phyloP scores from a whole-genome alignment of 2,888 invertebrate species.

The Lycocerus yunnanus region DNA sequence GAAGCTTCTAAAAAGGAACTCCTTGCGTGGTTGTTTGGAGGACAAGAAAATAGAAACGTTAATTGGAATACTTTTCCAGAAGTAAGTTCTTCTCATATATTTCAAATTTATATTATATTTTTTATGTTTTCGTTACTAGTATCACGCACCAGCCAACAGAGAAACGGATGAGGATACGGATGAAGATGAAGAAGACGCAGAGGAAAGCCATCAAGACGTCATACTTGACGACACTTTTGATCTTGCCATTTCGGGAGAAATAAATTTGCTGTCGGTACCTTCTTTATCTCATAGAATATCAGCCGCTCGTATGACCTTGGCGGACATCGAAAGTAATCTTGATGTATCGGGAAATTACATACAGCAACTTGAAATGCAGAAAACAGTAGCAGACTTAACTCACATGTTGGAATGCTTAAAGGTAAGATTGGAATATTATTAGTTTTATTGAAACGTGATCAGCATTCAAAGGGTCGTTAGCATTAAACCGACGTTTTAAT shows the following conservation, averaged over 20 bases:
- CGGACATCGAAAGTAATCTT: not conserved
- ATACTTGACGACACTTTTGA: not conserved
- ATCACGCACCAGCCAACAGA: not conserved
- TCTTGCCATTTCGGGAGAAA: not conserved
- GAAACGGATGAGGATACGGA: not conserved
- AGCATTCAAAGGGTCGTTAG: too few relatives aligned
- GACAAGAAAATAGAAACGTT: not conserved
- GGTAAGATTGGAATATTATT: too few relatives aligned
- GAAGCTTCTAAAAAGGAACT: slow-evolving; percentile 32
- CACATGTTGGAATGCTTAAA: slow-evolving; percentile 45
- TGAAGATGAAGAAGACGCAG: not conserved
- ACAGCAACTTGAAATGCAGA: not conserved
- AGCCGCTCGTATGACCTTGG: not conserved
- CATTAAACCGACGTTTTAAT: too few relatives aligned
- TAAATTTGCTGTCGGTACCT: not conserved
- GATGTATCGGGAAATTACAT: not conserved
- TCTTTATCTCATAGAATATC: not conserved
- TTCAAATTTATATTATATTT: too few relatives aligned
- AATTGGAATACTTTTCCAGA: not conserved
- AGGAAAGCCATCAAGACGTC: not conserved
- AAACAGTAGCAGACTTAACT: not conserved
- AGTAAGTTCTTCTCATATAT: not conserved
- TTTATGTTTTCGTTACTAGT: not conserved
- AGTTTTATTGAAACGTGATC: too few relatives aligned
- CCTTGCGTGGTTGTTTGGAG: slow-evolving; percentile 39